Evolutionary conservation across 2,888 invertebrate genomes (phyloP).

Genomic region (Sepiola atlantica): DNA sequence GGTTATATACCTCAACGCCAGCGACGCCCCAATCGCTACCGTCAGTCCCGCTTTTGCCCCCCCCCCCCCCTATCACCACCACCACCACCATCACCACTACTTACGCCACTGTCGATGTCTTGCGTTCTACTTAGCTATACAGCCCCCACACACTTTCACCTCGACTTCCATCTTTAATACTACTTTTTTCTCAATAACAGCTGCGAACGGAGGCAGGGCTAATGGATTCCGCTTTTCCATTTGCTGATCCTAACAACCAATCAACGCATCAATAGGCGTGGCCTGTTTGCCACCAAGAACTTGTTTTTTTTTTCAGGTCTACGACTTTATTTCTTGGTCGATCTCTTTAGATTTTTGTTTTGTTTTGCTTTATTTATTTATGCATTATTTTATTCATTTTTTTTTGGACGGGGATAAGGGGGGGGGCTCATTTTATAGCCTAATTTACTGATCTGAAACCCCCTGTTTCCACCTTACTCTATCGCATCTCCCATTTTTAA

Average conservation of each 20-base stretch:
- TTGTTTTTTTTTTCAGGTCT: neutral
- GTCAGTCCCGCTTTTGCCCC: neutral
- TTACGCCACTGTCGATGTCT: neutral
- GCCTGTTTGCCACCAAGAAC: neutral
- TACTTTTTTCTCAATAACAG: constrained; percentile 32
- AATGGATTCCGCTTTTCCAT: neutral
- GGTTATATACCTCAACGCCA: neutral
- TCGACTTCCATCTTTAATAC: neutral
- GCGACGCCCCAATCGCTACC: neutral
- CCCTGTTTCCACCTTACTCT: neutral
- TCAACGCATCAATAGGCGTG: neutral
- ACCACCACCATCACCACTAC: no score
- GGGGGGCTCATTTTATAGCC: neutral
- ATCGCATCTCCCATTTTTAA: neutral
- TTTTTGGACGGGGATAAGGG: no score
- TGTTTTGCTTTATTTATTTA: neutral
- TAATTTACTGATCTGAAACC: neutral
- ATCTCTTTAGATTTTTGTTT: neutral
- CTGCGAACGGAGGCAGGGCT: neutral
- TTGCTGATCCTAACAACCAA: neutral
- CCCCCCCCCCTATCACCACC: neutral
- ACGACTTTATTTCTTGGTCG: neutral
- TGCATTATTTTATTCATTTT: no score
- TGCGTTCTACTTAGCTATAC: neutral
- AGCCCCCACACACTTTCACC: neutral